These are phyloP conservation scores for Diprion similis DNA, from an alignment of 1,140 invertebrate genomes.

Conservation along the genomic window DNA sequence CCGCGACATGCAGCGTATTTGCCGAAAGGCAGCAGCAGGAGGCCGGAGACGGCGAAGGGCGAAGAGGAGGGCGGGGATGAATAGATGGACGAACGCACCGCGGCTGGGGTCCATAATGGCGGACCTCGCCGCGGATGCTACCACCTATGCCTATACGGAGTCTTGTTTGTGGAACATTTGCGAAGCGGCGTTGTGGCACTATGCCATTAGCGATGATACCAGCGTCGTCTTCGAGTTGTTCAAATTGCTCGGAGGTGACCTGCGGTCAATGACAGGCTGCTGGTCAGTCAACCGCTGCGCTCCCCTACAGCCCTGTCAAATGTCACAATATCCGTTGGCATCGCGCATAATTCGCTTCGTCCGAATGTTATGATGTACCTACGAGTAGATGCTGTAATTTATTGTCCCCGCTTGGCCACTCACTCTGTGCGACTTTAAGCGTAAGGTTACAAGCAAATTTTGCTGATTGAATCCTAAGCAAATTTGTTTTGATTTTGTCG, in stretches of 20 bases:
- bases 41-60: constrained; percentile 8
- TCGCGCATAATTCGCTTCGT: too few relatives aligned
- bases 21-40: constrained; percentile 6
- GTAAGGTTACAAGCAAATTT: too few relatives aligned
- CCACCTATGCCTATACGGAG: neutral
- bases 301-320: too few relatives aligned
- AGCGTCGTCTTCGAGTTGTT: constrained; percentile 9
- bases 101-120: constrained; percentile 18
- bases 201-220: constrained; percentile 10
- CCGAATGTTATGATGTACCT: too few relatives aligned
- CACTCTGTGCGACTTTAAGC: too few relatives aligned
- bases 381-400: too few relatives aligned
- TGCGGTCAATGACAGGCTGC: neutral
- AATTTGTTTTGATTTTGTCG: too few relatives aligned
- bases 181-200: constrained; percentile 1
- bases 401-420: too few relatives aligned
- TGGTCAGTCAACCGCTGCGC: neutral
- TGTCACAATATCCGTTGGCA: too few relatives aligned
- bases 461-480: too few relatives aligned
- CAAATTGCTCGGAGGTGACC: neutral
- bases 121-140: constrained; percentile 34
- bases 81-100: constrained; percentile 8
- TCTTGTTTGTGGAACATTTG: too few relatives aligned
- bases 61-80: neutral
- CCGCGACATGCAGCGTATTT: too few relatives aligned